Evolutionary conservation across 2,113 vertebrate species (phyloP).

Genomic region (Microcebus lehilahytsara): DNA sequence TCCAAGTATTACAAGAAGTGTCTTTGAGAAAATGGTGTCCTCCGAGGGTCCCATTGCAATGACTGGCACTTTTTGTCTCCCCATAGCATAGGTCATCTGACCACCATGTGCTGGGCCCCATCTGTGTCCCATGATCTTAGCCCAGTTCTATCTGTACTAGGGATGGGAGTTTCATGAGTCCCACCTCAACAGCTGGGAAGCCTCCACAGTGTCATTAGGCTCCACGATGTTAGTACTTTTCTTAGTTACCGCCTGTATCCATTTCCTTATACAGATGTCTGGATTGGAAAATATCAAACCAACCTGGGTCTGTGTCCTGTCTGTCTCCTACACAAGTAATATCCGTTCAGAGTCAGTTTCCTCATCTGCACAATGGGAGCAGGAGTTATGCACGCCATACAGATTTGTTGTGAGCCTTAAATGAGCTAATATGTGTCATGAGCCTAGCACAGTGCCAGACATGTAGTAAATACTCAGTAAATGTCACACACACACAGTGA

Average conservation of each 20-base stretch:
- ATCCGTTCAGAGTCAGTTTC: background rate
- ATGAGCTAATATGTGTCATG: background rate
- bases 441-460: background rate
- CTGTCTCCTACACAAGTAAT: background rate
- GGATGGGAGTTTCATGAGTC: background rate
- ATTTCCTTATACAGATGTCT: background rate
- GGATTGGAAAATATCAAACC: background rate
- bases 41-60: fast-evolving
- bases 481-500: background rate
- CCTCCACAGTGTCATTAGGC: background rate
- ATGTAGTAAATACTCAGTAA: background rate
- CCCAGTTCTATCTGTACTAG: background rate
- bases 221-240: background rate
- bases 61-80: background rate
- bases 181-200: background rate
- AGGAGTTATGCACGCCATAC: background rate
- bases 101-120: background rate
- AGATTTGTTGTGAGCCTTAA: background rate
- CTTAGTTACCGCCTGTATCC: background rate
- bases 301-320: background rate
- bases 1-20: background rate
- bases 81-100: fast-evolving
- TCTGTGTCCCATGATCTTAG: background rate
- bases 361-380: background rate
- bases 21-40: background rate